Conservation (phyloP, 2,888 invertebrate genomes). For the Calliphora vomitoria region DNA sequence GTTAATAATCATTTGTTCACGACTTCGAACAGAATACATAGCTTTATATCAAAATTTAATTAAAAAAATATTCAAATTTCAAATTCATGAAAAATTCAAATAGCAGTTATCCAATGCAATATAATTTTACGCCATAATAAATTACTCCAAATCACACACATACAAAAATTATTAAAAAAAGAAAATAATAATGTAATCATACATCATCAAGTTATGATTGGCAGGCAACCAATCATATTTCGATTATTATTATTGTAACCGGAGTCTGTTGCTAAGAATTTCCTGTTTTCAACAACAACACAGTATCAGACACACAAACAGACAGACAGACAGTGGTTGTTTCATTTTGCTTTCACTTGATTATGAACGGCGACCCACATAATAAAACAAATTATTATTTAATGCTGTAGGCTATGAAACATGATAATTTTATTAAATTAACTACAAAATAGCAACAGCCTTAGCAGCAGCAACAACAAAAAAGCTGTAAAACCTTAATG, state of each 20-base stretch:
- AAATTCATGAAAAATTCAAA: background rate
- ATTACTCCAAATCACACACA: background rate
- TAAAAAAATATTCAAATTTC: too few species aligned
- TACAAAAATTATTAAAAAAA: constrained; percentile 4
- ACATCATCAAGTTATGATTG: constrained; percentile 13
- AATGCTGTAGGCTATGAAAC: constrained; percentile 58
- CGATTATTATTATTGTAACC: constrained; percentile 8
- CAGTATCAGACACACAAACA: background rate
- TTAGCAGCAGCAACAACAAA: background rate
- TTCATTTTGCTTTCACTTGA: constrained; percentile 2
- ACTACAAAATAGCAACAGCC: background rate
- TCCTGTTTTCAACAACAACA: background rate
- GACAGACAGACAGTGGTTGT: background rate
- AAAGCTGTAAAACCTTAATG: background rate
- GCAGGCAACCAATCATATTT: constrained; percentile 19
- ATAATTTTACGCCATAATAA: background rate
- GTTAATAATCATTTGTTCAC: too few species aligned
- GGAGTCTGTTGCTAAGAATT: constrained; percentile 25
- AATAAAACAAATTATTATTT: constrained; percentile 50
- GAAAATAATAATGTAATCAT: constrained; percentile 28
- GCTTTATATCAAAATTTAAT: too few species aligned
- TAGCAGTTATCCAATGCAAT: background rate
- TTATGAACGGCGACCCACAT: constrained; percentile 25
- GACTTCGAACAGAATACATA: too few species aligned
- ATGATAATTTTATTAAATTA: constrained; percentile 66